These are phyloP conservation scores for Fistularia tabacaria DNA, from an alignment of 2,797 vertebrate species.

Conservation along the genomic window DNA sequence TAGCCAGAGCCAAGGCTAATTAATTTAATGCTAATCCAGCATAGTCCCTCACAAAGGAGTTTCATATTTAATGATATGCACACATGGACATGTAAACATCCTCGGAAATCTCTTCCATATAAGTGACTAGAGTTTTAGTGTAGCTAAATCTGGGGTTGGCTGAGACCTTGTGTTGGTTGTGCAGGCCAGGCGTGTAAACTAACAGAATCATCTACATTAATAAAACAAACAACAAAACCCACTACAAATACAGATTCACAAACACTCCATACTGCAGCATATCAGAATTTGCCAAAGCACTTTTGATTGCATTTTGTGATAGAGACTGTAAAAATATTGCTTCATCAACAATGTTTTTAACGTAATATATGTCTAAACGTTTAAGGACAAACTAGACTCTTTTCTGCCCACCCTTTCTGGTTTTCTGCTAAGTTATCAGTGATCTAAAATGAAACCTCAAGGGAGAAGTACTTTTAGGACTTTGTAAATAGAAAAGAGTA, in stretches of 20 bases:
- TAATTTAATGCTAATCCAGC: conserved; percentile 51
- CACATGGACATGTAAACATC: conserved; percentile 12
- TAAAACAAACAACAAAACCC: too few relatives aligned
- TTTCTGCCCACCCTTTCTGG: conserved; percentile 4
- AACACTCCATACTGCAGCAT: too few relatives aligned
- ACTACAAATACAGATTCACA: too few relatives aligned
- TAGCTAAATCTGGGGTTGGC: conserved; percentile 25
- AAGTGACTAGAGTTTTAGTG: conserved; percentile 42
- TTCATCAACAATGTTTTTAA: too few relatives aligned
- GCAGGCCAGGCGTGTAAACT: conserved; percentile 28
- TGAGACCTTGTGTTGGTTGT: conserved; percentile 14
- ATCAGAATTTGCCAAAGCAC: too few relatives aligned
- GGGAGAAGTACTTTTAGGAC: conserved; percentile 57
- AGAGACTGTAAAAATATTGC: too few relatives aligned
- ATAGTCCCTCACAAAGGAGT: conserved; percentile 4
- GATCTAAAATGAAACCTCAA: conserved; percentile 36
- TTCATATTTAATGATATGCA: conserved; percentile 28
- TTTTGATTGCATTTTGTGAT: too few relatives aligned
- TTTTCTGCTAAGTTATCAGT: conserved; percentile 62
- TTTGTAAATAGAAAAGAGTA: conserved; percentile 46
- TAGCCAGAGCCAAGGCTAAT: conserved; percentile 44
- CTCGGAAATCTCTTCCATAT: conserved; percentile 17
- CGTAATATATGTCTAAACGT: too few relatives aligned
- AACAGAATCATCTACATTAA: background rate
- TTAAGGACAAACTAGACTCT: conserved; percentile 14